Base-by-base conservation (phyloP, 2,797 vertebrate genomes). In the Ceryle rudis region DNA sequence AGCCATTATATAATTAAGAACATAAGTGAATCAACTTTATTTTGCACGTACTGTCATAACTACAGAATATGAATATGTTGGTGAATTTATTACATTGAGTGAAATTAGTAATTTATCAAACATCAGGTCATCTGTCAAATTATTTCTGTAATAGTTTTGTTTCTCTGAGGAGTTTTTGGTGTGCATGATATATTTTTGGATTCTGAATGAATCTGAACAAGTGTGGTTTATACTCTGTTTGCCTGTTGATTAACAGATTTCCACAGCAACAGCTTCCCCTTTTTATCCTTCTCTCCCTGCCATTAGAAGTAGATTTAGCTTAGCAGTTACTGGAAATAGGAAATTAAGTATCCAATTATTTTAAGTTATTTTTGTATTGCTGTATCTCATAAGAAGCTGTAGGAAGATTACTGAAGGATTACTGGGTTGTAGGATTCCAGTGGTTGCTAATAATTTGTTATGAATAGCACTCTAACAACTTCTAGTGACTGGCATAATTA, bases 371-470 rank as follows among this genome's bases (percentile, higher is more conserved):
- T 92, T 92, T 92, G 64, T 69, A 54, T 89, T 89, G 46, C 26
- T 2, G 0, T 91, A 13, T 67, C 42, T 91, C 83, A 91, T 91
- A 90, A 94, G 86, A 77, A 96, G 79, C 74, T 67, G 1, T 46
- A 71, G 92, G 70, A 90, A 94, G 89, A 89, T 93, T 94, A 91
- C 41, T 64, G 44, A 64, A 91, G 79, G 86, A 82, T 96, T 91
- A 92, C 54, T 74, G 44, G 41, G 47, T 74, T 82, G 52, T 77
- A 91, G 52, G 37, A 85, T 94, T 93, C 84, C 81, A 89, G 49
- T 67, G 47, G 55, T 81, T 87, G 81, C 58, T 73, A 42, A 37
- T 77, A 85, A 89, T 94, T 91, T 0, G 0, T 57, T 74, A 49
- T 44, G 67, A 91, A 39, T 80, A 87, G 33, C 42, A 13, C 23